These are phyloP conservation scores for Onychostoma macrolepis DNA, from an alignment of 2,113 vertebrate genomes.

Conservation along the genomic window DNA sequence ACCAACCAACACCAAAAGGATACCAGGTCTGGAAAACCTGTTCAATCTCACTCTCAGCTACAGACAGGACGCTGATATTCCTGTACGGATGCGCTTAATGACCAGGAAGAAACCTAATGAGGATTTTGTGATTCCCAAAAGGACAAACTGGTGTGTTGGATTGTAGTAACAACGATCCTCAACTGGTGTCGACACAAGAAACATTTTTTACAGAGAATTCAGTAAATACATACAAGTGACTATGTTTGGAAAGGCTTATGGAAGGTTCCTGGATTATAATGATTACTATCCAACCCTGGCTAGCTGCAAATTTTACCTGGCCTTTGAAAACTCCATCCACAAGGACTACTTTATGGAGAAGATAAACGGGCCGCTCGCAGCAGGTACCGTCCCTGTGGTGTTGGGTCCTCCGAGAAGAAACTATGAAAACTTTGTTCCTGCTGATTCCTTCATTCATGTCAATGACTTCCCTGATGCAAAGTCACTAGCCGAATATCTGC, in stretches of 20 bases:
- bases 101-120: slow-evolving; percentile 73
- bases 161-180: slow-evolving; percentile 80
- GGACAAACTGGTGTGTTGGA: slow-evolving; percentile 86
- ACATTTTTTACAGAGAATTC: slow-evolving; percentile 82
- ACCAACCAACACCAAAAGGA: slow-evolving; percentile 79
- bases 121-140: slow-evolving; percentile 81
- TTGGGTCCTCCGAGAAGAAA: slow-evolving; percentile 85
- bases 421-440: slow-evolving; percentile 85
- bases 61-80: slow-evolving; percentile 85
- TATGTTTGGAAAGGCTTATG: slow-evolving; percentile 79
- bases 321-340: slow-evolving; percentile 87
- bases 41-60: slow-evolving; percentile 88
- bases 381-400: slow-evolving; percentile 84
- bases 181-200: slow-evolving; percentile 72
- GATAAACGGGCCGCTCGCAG: slow-evolving; percentile 83
- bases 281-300: slow-evolving; percentile 83
- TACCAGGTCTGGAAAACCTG: slow-evolving; percentile 82
- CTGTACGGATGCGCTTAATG: slow-evolving; percentile 79
- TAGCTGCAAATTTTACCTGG: slow-evolving; percentile 88
- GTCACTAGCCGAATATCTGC: slow-evolving; percentile 80
- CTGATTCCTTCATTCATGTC: slow-evolving; percentile 86
- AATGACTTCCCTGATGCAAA: slow-evolving; percentile 83
- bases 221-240: slow-evolving; percentile 83
- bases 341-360: slow-evolving; percentile 90
- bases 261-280: slow-evolving; percentile 76